phyloP scores from a whole-genome alignment of 2,888 invertebrate species.

The Chloroclysta siterata region DNA sequence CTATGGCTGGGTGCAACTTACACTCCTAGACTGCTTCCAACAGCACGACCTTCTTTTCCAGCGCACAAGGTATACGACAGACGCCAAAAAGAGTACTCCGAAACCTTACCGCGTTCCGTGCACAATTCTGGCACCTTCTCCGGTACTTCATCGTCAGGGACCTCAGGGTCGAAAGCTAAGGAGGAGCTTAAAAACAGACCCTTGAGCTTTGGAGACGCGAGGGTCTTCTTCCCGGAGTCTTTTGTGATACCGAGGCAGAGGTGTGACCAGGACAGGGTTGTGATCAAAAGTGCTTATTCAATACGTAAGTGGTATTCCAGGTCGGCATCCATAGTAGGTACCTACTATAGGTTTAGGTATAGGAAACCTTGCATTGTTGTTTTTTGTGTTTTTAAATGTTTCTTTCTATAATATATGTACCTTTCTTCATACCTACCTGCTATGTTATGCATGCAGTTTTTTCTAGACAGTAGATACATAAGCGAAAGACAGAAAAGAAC shows the following conservation, averaged over 20 bases:
- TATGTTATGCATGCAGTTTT: too few species aligned
- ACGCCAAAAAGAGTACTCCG: slow-evolving; percentile 70
- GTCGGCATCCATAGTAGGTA: too few species aligned
- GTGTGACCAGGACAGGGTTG: slow-evolving; percentile 58
- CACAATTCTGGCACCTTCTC: slow-evolving; percentile 76
- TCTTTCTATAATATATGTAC: too few species aligned
- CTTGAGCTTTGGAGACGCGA: slow-evolving; percentile 73
- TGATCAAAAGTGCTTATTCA: slow-evolving; percentile 69
- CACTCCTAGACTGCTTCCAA: slow-evolving; percentile 6
- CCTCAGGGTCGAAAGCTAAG: slow-evolving; percentile 76
- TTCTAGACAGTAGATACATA: too few species aligned
- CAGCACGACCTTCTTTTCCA: slow-evolving; percentile 46
- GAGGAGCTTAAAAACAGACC: slow-evolving; percentile 70
- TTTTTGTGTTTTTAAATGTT: too few species aligned
- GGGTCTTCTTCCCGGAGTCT: slow-evolving; percentile 82
- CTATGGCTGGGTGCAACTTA: neutral
- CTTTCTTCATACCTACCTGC: too few species aligned
- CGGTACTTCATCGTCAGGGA: slow-evolving; percentile 79
- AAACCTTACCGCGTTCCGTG: slow-evolving; percentile 64
- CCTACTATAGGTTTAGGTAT: too few species aligned
- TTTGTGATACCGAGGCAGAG: slow-evolving; percentile 78
- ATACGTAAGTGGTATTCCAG: slow-evolving; percentile 66
- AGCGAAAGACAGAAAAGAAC: too few species aligned
- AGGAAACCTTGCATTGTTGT: too few species aligned
- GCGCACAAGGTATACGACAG: slow-evolving; percentile 78